phyloP scores from a whole-genome alignment of 1,140 invertebrate genomes.

The Halyomorpha halys region DNA sequence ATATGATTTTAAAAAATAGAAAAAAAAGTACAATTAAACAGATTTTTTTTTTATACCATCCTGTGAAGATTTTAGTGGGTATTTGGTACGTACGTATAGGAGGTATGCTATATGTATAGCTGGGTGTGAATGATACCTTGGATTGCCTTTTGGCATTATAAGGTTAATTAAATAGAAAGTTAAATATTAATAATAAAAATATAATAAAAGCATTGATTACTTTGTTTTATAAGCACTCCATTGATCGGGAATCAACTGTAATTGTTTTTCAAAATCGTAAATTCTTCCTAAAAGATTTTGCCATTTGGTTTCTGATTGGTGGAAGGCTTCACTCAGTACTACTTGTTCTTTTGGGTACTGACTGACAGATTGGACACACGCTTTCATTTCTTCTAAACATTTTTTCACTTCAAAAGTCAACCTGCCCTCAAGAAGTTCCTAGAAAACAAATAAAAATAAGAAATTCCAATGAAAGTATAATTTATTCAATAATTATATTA shows the following conservation, averaged over 20 bases:
- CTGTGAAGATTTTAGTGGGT: too few relatives aligned
- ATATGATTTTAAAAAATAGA: too few relatives aligned
- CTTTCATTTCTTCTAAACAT: slow-evolving; percentile 63
- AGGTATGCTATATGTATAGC: too few relatives aligned
- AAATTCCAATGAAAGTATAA: neutral
- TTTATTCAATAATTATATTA: neutral
- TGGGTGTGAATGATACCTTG: too few relatives aligned
- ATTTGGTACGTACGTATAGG: too few relatives aligned
- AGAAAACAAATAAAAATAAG: slow-evolving; percentile 4
- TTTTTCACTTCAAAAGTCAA: slow-evolving; percentile 51
- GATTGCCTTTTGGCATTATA: too few relatives aligned
- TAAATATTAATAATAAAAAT: neutral
- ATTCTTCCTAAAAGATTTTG: slow-evolving; percentile 55
- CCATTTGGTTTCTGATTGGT: slow-evolving; percentile 62
- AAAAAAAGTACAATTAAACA: neutral
- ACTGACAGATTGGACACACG: slow-evolving; percentile 51
- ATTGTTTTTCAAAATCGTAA: slow-evolving; percentile 57
- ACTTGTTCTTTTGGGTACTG: slow-evolving; percentile 53
- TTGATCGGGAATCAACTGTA: slow-evolving; percentile 79
- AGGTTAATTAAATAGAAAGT: too few relatives aligned
- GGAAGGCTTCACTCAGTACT: slow-evolving; percentile 50
- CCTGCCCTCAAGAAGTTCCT: slow-evolving; percentile 51
- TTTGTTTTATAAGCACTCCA: slow-evolving; percentile 77
- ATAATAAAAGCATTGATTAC: neutral
- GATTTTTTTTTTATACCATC: too few relatives aligned